Base-by-base conservation (phyloP, 2,888 invertebrate genomes). In the Acutogordius australiensis region DNA sequence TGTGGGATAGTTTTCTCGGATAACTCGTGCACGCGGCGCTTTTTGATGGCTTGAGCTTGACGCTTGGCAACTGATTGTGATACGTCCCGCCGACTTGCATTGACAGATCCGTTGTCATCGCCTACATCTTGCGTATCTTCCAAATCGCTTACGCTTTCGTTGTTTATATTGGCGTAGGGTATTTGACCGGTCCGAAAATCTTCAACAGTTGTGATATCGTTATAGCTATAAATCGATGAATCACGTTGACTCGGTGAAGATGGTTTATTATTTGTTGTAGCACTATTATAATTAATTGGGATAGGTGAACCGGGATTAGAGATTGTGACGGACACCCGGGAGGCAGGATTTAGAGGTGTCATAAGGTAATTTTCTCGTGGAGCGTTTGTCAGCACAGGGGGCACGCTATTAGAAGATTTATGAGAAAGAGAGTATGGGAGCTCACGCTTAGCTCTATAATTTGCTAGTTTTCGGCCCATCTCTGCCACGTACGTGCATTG, bases 401-500 rank as follows among this genome's bases (percentile, higher is more conserved):
- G 8, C 8, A 37, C 37, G 37, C 18, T 8, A n/a, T n/a, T n/a
- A n/a, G n/a, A n/a, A n/a, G n/a, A n/a, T n/a, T n/a, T n/a, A n/a
- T n/a, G n/a, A n/a, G n/a, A n/a, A n/a, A n/a, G n/a, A n/a, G n/a
- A n/a, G n/a, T n/a, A n/a, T n/a, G n/a, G n/a, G n/a, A n/a, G n/a
- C 8, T 8, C 37, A 13, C 37, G 37, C 18, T 37, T 37, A 37
- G 37, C 8, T 37, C 37, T 8, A 13, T 37, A 18, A 37, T 37
- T 37, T 27, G 29, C 28, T 65, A 2, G 63, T 8, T n/a, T 4
- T 23, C 51, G 8, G 57, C 87, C 90, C 45, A 82, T 84, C 74
- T 88, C 84, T 18, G 91, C 91, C 63, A 94, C 77, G 70, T 94
- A 94, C 1, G 87, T 86, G 62, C 91, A 90, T 71, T 91, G 86